A percentile compares a stretch with the other conserved stretches of the same genome.
phyloP scores from a whole-genome alignment of 1,140 invertebrate genomes.

The Anadara kagoshimensis region DNA sequence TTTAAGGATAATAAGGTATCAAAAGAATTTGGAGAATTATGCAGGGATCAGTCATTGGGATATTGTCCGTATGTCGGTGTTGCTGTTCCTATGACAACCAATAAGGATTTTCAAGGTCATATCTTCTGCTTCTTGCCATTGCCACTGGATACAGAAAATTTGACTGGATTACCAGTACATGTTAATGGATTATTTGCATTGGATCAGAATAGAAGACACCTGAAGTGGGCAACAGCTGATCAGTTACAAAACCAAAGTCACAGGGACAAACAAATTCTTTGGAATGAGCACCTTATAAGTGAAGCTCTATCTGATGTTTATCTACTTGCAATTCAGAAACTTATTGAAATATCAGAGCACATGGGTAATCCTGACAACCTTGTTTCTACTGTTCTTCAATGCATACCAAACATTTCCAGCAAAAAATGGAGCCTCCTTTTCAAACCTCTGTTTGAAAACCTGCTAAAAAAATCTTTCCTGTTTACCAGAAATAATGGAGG shows the following conservation, averaged over 20 bases:
- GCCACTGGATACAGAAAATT: conserved; percentile 23
- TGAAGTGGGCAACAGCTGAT: conserved; percentile 47
- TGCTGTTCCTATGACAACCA: background rate
- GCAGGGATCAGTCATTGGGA: background rate
- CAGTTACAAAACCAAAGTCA: background rate
- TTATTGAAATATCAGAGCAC: background rate
- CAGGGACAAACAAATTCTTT: conserved; percentile 46
- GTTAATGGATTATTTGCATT: conserved; percentile 52
- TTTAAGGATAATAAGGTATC: background rate
- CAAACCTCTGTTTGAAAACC: background rate
- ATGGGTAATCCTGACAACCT: background rate
- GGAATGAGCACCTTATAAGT: conserved; percentile 57
- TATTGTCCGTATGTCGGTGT: conserved; percentile 5
- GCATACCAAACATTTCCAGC: conserved; percentile 8
- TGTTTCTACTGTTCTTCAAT: conserved; percentile 12
- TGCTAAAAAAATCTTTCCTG: background rate
- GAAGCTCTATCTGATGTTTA: conserved; percentile 53
- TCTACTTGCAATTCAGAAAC: conserved; percentile 13
- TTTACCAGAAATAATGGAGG: conserved; percentile 7
- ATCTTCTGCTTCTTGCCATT: conserved; percentile 52
- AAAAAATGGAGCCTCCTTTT: background rate
- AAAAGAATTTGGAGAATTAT: background rate
- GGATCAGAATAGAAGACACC: conserved; percentile 51
- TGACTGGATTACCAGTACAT: conserved; percentile 42
- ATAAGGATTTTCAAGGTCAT: conserved; percentile 32